These are phyloP conservation scores for Vimba vimba DNA, from an alignment of 2,113 vertebrate genomes.

Conservation along the genomic window DNA sequence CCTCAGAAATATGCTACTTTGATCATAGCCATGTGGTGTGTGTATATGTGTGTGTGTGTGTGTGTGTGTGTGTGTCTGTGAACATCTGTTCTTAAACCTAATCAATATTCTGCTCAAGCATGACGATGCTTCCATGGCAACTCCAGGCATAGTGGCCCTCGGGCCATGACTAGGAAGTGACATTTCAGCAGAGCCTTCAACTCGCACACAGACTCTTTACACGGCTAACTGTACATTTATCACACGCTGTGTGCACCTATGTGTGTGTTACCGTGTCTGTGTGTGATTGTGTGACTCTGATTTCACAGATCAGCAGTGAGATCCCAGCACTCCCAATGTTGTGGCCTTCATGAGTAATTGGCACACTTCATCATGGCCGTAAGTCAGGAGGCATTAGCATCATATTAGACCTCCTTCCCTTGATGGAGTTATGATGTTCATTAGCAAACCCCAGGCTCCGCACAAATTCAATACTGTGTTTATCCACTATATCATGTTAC, in stretches of 20 bases:
- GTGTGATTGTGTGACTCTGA: constrained; percentile 68
- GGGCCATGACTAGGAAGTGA: constrained; percentile 27
- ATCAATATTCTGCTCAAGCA: constrained; percentile 77
- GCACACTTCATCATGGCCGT: constrained; percentile 69
- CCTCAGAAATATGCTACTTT: not conserved
- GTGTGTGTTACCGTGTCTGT: constrained; percentile 45
- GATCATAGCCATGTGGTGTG: not conserved
- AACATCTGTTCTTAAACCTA: constrained; percentile 67
- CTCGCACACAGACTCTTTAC: not conserved
- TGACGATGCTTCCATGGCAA: constrained; percentile 72
- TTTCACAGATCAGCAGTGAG: constrained; percentile 73
- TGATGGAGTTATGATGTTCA: constrained; percentile 44
- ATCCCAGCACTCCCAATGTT: constrained; percentile 72
- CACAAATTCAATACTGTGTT: constrained; percentile 25
- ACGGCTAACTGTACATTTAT: not conserved
- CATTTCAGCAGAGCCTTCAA: constrained; percentile 25
- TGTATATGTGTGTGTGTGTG: not conserved
- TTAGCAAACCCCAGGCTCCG: constrained; percentile 29
- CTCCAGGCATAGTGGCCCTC: constrained; percentile 45
- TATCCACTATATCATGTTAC: constrained; percentile 1
- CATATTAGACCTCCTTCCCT: not conserved
- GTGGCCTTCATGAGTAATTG: constrained; percentile 76
- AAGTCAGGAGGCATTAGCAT: constrained; percentile 35
- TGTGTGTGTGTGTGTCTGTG: not conserved
- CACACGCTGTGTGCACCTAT: not conserved